A percentile compares a stretch with the other conserved stretches of the same genome.
Evolutionary conservation across 2,113 vertebrate species (phyloP).

Genomic region (Paramormyrops kingsleyae): DNA sequence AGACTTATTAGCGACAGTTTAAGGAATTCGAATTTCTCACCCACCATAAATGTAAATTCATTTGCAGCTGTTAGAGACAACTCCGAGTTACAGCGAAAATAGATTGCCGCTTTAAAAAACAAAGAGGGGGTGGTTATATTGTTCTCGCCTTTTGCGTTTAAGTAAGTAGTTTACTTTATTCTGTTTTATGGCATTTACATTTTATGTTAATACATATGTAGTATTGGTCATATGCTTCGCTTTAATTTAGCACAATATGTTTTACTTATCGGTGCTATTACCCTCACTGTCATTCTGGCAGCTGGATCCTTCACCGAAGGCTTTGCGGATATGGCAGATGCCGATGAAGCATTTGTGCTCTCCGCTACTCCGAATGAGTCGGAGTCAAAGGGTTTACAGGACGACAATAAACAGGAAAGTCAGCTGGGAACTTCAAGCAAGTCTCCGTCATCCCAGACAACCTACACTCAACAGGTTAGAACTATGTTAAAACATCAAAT

Average conservation of each 20-base stretch:
- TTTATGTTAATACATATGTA: neutral
- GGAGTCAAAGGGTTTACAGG: slow-evolving; percentile 72
- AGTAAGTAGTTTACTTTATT: neutral
- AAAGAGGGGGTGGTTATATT: neutral
- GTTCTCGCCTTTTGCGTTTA: neutral
- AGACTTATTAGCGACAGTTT: neutral
- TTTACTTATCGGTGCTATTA: neutral
- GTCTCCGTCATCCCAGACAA: slow-evolving; percentile 68
- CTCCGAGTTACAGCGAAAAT: neutral
- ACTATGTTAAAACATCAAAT: neutral
- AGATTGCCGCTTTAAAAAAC: neutral
- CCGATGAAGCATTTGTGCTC: slow-evolving; percentile 79
- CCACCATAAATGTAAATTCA: neutral
- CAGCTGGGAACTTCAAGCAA: slow-evolving; percentile 64
- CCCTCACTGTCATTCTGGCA: neutral
- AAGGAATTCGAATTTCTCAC: neutral
- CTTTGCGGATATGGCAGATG: slow-evolving; percentile 75
- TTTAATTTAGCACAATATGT: neutral
- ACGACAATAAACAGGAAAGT: slow-evolving; percentile 68
- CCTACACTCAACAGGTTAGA: slow-evolving; percentile 78
- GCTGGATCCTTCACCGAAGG: slow-evolving; percentile 5
- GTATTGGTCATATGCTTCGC: neutral
- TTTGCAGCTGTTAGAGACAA: neutral
- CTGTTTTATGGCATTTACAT: neutral
- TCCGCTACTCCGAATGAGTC: slow-evolving; percentile 68